phyloP scores from a whole-genome alignment of 2,888 invertebrate genomes.

The Rotaria macrura region DNA sequence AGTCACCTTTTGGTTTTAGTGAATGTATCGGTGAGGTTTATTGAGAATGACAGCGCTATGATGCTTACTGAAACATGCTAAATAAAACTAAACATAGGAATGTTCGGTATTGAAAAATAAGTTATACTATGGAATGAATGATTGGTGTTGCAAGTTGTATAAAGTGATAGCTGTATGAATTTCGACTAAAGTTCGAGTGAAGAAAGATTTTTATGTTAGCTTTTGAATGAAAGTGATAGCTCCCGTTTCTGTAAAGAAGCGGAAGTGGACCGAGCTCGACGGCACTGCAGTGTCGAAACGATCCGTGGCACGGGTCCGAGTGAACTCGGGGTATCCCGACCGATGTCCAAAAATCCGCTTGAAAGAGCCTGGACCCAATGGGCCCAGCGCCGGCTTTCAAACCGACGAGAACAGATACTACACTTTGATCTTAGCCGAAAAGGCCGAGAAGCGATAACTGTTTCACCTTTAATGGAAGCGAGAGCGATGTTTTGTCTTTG shows the following conservation, averaged over 20 bases:
- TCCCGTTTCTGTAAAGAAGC: background rate
- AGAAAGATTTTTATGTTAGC: background rate
- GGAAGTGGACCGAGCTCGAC: background rate
- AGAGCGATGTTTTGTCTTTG: background rate
- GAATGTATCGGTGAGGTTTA: too few species aligned
- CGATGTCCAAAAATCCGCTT: background rate
- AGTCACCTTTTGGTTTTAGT: too few species aligned
- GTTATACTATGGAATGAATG: too few species aligned
- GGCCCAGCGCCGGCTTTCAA: background rate
- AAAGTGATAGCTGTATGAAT: too few species aligned
- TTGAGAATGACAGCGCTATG: too few species aligned
- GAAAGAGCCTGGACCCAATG: background rate
- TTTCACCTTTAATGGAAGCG: background rate
- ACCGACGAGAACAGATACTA: background rate
- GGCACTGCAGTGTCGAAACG: background rate
- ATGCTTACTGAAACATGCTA: too few species aligned
- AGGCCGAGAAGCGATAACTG: background rate
- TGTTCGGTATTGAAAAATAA: too few species aligned
- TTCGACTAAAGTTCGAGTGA: too few species aligned
- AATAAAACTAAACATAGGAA: too few species aligned
- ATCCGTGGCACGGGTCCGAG: background rate
- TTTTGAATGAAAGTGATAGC: background rate
- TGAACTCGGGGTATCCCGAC: background rate
- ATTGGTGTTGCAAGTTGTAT: too few species aligned
- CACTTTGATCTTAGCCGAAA: background rate